These are phyloP conservation scores for Tachyglossus aculeatus DNA, from an alignment of 2,797 vertebrate species.

Conservation along the genomic window DNA sequence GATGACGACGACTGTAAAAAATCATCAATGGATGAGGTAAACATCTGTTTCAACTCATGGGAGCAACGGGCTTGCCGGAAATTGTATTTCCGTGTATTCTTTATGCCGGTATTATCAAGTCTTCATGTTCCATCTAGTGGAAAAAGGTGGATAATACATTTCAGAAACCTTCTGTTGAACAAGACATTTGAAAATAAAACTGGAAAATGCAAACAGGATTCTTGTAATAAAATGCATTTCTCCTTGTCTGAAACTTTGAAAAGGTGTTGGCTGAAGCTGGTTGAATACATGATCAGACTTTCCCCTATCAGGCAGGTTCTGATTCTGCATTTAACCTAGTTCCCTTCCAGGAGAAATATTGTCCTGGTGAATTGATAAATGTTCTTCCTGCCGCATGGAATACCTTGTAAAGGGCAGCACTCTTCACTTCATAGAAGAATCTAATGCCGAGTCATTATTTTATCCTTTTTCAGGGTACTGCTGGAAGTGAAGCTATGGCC, in stretches of 20 bases:
- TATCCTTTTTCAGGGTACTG: constrained; percentile 84
- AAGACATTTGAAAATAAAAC: neutral
- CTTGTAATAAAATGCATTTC: neutral
- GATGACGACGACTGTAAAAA: constrained; percentile 97
- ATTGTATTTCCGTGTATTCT: fast-evolving
- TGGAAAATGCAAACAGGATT: neutral
- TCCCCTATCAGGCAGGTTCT: too few relatives aligned
- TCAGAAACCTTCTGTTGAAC: neutral
- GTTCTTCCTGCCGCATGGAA: too few relatives aligned
- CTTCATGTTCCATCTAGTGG: constrained; percentile 71
- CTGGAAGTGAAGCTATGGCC: constrained; percentile 93
- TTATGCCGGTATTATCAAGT: neutral
- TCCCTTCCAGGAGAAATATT: too few relatives aligned
- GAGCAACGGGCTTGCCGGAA: too few relatives aligned
- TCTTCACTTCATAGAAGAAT: neutral
- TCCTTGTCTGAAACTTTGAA: neutral
- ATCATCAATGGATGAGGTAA: constrained; percentile 95
- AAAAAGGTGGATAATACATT: neutral
- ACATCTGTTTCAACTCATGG: constrained; percentile 11
- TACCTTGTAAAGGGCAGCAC: too few relatives aligned
- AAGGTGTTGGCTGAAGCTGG: constrained; percentile 4
- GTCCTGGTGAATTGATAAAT: too few relatives aligned
- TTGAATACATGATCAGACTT: too few relatives aligned
- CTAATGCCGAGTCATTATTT: neutral
- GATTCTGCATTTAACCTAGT: too few relatives aligned